Conservation (phyloP, 37 sponge, comb jelly and placozoan species). For the Ianthella basta region DNA sequence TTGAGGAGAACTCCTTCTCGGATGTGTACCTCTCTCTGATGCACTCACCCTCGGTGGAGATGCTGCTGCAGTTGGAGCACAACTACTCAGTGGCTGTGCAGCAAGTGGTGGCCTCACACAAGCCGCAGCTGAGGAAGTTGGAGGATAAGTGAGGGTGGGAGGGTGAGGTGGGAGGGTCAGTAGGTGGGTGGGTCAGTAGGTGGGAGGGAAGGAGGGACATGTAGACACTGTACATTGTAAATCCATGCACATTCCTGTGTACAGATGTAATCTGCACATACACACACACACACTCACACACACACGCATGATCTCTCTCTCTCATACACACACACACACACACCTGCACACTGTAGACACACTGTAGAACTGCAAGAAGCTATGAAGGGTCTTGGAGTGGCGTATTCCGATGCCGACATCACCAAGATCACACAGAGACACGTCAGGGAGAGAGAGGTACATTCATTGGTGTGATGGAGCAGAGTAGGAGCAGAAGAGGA, state of each 20-base stretch:
- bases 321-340: too few relatives aligned
- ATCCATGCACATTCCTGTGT: too few relatives aligned
- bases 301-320: too few relatives aligned
- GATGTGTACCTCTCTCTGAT: conserved; percentile 86
- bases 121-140: conserved; percentile 49
- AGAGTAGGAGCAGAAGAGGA: too few relatives aligned
- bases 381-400: conserved; percentile 17
- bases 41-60: conserved; percentile 81
- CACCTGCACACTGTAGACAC: conserved; percentile 23
- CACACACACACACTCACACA: too few relatives aligned
- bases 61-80: conserved; percentile 90
- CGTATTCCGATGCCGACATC: conserved; percentile 30
- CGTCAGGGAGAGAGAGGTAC: conserved; percentile 44
- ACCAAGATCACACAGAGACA: conserved; percentile 21
- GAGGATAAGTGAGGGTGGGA: conserved; percentile 52
- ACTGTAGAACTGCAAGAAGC: conserved; percentile 17
- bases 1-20: conserved; percentile 56
- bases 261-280: too few relatives aligned
- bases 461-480: too few relatives aligned
- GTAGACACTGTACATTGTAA: too few relatives aligned
- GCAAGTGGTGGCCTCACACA: conserved; percentile 44
- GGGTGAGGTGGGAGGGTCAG: conserved; percentile 48
- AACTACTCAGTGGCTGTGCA: conserved; percentile 73
- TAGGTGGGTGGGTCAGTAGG: background rate
- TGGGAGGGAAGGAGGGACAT: too few relatives aligned